Percentiles rank a stretch among this genome's conserved stretches.
phyloP scores from a whole-genome alignment of 1,140 invertebrate genomes.

The Pseudoatta argentina region DNA sequence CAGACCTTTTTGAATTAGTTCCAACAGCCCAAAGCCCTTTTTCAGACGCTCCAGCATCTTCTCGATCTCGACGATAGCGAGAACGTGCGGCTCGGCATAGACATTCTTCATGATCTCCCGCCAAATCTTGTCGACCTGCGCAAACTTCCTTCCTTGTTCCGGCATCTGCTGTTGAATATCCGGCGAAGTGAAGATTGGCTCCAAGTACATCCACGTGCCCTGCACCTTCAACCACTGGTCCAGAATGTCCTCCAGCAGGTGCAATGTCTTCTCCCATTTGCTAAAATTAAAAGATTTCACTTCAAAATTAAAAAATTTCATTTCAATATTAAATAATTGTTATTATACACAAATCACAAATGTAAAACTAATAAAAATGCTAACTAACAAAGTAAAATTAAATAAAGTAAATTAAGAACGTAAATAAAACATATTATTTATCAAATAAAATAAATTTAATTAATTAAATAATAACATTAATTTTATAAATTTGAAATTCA shows the following conservation, averaged over 20 bases:
- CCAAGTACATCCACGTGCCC: slow-evolving; percentile 97
- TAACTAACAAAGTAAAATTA: background rate
- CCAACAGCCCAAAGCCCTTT: slow-evolving; percentile 94
- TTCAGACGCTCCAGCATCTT: slow-evolving; percentile 96
- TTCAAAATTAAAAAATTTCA: background rate
- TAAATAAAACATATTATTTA: background rate
- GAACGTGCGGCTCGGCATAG: slow-evolving; percentile 91
- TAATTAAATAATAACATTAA: too few species aligned
- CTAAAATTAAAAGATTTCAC: slow-evolving; percentile 80
- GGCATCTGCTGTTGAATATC: slow-evolving; percentile 98
- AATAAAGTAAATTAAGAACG: background rate
- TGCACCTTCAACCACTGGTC: slow-evolving; percentile 99
- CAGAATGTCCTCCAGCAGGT: slow-evolving; percentile 94
- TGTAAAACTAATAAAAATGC: background rate
- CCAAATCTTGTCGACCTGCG: slow-evolving; percentile 97
- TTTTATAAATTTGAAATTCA: too few species aligned
- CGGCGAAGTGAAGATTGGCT: slow-evolving; percentile 98
- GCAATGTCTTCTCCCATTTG: slow-evolving; percentile 92
- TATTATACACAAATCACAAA: background rate
- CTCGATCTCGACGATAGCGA: slow-evolving; percentile 95
- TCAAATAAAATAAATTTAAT: too few species aligned
- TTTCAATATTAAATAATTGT: background rate
- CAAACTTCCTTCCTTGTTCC: slow-evolving; percentile 93
- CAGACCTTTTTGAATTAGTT: slow-evolving; percentile 96
- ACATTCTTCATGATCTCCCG: slow-evolving; percentile 97